These are phyloP conservation scores for Microtus obscurus DNA, from an alignment of 2,797 vertebrate genomes.

Conservation along the genomic window DNA sequence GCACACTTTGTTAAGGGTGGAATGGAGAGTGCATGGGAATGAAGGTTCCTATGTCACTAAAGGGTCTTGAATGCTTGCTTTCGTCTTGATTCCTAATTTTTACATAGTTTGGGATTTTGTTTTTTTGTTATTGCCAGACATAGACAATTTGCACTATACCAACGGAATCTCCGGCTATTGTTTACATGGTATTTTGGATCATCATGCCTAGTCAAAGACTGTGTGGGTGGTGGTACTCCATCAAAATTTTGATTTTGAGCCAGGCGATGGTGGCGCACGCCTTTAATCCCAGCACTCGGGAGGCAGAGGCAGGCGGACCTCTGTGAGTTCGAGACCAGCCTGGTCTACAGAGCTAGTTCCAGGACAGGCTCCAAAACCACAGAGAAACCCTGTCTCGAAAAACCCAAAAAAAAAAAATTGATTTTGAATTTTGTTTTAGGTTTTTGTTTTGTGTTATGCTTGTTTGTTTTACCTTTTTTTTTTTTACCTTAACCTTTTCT, in stretches of 20 bases:
- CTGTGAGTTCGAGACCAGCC: too few relatives aligned
- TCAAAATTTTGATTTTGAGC: background rate
- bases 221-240: background rate
- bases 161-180: background rate
- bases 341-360: too few relatives aligned
- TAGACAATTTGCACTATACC: background rate
- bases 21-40: background rate
- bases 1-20: background rate
- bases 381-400: too few relatives aligned
- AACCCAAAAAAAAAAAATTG: too few relatives aligned
- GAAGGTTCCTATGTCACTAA: background rate
- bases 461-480: background rate
- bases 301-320: too few relatives aligned
- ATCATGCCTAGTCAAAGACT: background rate
- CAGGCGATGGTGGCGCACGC: too few relatives aligned
- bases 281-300: too few relatives aligned
- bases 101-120: background rate
- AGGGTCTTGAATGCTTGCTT: background rate
- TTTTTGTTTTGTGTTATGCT: background rate
- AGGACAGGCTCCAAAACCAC: too few relatives aligned
- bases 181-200: background rate
- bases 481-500: background rate
- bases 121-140: background rate
- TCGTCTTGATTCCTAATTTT: background rate
- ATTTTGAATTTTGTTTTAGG: conserved; percentile 32